These are phyloP conservation scores for Agrotis clavis DNA, from an alignment of 2,888 invertebrate species.

Conservation along the genomic window DNA sequence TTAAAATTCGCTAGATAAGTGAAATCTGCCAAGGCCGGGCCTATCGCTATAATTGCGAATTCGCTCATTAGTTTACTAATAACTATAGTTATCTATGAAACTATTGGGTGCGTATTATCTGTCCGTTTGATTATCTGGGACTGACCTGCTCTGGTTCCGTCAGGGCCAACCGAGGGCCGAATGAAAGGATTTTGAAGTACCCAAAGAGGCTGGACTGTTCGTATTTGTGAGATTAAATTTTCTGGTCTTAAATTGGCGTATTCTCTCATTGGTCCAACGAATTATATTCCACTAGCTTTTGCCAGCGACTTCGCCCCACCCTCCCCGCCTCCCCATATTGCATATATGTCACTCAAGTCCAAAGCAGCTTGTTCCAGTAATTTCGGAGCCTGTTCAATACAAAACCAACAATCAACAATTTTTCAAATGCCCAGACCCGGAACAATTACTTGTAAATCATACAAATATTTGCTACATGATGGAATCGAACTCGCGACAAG, in stretches of 20 bases:
- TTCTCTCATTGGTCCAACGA: no score
- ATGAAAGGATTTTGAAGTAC: slow-evolving; percentile 34
- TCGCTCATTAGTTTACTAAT: slow-evolving; percentile 56
- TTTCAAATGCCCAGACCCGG: no score
- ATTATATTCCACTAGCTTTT: neutral
- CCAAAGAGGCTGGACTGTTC: neutral
- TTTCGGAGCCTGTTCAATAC: no score
- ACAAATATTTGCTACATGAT: no score
- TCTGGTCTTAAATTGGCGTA: neutral
- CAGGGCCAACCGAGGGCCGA: slow-evolving; percentile 15
- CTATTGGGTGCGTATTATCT: slow-evolving; percentile 35
- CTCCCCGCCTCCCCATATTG: no score
- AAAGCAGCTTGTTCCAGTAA: no score
- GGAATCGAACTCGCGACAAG: no score
- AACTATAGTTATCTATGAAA: slow-evolving; percentile 43
- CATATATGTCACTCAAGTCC: no score
- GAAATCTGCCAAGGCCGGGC: slow-evolving; percentile 57
- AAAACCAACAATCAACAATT: no score
- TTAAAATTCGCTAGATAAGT: slow-evolving; percentile 60
- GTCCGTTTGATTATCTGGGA: slow-evolving; percentile 32
- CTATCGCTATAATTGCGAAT: slow-evolving; percentile 42
- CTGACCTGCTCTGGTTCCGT: slow-evolving; percentile 40
- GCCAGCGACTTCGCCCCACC: no score
- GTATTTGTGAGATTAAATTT: neutral
- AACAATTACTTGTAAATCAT: no score